A percentile compares a stretch with the other conserved stretches of the same genome.
Conservation (phyloP, 1,140 invertebrate genomes). For the Ceratoteleas bidentatus region DNA sequence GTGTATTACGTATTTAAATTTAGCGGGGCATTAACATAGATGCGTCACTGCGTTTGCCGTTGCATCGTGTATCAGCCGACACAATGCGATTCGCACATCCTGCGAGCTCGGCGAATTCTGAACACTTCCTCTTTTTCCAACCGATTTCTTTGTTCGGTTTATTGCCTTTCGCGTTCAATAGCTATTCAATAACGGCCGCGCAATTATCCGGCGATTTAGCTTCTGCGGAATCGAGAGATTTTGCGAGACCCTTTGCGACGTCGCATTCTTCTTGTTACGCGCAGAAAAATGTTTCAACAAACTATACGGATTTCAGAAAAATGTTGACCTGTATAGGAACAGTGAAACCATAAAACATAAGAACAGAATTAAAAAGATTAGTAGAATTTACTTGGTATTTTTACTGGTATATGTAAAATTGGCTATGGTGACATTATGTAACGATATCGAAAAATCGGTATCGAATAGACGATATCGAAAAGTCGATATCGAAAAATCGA, state of each 20-base stretch:
- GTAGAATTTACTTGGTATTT: too few species aligned
- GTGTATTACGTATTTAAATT: slow-evolving; percentile 61
- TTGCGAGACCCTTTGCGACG: not conserved
- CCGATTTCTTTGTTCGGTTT: slow-evolving; percentile 58
- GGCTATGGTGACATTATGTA: too few species aligned
- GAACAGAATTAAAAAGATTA: too few species aligned
- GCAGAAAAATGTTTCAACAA: too few species aligned
- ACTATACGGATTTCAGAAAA: too few species aligned
- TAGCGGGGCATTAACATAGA: slow-evolving; percentile 56
- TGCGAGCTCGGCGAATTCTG: slow-evolving; percentile 60
- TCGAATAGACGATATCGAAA: too few species aligned
- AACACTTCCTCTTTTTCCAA: slow-evolving; percentile 63
- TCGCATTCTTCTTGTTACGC: not conserved
- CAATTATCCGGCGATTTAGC: slow-evolving; percentile 38
- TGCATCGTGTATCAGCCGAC: slow-evolving; percentile 36
- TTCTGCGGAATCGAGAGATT: slow-evolving; percentile 32
- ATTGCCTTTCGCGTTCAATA: slow-evolving; percentile 48
- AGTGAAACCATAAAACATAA: too few species aligned
- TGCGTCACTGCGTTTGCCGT: slow-evolving; percentile 53
- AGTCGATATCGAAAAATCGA: too few species aligned
- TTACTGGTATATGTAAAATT: too few species aligned
- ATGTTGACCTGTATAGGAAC: too few species aligned
- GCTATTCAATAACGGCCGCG: slow-evolving; percentile 41
- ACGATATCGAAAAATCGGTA: too few species aligned
- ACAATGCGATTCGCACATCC: slow-evolving; percentile 65